phyloP scores from a whole-genome alignment of 2,888 invertebrate genomes.

The Leptinotarsa juncta region DNA sequence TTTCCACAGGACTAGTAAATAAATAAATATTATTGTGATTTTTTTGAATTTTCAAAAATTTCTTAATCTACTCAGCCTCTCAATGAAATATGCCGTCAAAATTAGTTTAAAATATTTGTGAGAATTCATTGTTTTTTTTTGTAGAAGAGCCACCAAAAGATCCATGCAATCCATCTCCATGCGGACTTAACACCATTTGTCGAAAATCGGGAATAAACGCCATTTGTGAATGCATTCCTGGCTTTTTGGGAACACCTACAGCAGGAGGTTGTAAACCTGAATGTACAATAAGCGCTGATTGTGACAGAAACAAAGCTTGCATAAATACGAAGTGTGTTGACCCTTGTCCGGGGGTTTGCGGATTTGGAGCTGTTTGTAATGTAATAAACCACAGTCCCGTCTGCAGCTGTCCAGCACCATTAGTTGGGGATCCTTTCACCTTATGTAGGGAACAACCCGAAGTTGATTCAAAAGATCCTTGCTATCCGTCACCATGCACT shows the following conservation, averaged over 20 bases:
- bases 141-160: slow-evolving; percentile 59
- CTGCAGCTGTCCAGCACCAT: slow-evolving; percentile 80
- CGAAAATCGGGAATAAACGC: slow-evolving; percentile 69
- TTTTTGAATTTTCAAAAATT: no score
- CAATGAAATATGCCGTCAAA: no score
- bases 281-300: slow-evolving; percentile 85
- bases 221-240: slow-evolving; percentile 80
- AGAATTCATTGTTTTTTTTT: slow-evolving; percentile 20
- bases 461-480: slow-evolving; percentile 74
- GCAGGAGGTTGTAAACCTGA: slow-evolving; percentile 82
- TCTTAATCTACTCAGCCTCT: no score
- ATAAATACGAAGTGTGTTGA: slow-evolving; percentile 83
- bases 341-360: slow-evolving; percentile 85
- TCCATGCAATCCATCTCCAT: slow-evolving; percentile 73
- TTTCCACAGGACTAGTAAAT: no score
- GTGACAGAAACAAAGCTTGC: slow-evolving; percentile 80
- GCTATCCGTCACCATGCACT: slow-evolving; percentile 86
- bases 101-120: no score
- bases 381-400: slow-evolving; percentile 88
- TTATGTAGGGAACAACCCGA: slow-evolving; percentile 70
- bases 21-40: no score
- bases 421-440: slow-evolving; percentile 85
- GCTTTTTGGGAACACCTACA: slow-evolving; percentile 79
- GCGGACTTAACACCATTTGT: slow-evolving; percentile 83
- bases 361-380: slow-evolving; percentile 80